A percentile compares a stretch with the other conserved stretches of the same genome.
Conservation (phyloP, 2,113 vertebrate genomes). For the Muscicapa adusta region DNA sequence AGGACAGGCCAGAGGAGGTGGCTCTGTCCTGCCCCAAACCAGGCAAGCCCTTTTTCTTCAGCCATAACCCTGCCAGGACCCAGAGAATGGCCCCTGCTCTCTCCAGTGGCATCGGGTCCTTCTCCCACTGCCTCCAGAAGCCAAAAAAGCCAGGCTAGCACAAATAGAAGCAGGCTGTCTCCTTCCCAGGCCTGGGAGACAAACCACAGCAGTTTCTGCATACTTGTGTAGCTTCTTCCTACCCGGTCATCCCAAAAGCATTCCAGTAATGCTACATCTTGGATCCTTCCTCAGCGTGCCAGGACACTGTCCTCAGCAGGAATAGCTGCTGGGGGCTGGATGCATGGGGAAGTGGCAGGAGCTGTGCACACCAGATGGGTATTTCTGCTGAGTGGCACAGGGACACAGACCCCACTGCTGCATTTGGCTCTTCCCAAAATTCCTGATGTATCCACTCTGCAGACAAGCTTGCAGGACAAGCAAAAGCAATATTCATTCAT, state of each 20-base stretch:
- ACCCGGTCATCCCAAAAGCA: conserved; percentile 33
- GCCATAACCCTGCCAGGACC: neutral
- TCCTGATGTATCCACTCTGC: neutral
- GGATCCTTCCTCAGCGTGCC: neutral
- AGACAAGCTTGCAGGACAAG: neutral
- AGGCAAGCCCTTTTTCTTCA: neutral
- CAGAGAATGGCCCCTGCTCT: accelerated
- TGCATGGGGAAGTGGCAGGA: neutral
- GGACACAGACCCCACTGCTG: neutral
- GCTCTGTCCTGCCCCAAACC: too few relatives aligned
- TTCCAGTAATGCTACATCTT: conserved; percentile 12
- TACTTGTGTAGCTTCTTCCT: conserved; percentile 33
- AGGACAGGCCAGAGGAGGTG: too few relatives aligned
- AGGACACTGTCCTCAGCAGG: neutral
- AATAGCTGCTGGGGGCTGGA: neutral
- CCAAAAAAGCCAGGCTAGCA: neutral
- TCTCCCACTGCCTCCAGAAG: neutral
- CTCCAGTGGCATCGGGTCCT: accelerated
- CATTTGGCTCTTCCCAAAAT: neutral
- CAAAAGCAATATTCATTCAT: neutral
- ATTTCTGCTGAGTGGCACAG: neutral
- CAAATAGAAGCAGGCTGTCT: neutral
- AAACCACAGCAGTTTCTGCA: conserved; percentile 33
- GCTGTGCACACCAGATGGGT: neutral
- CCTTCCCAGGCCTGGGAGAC: conserved; percentile 21